Percentiles rank a stretch among this genome's conserved stretches.
Conservation (phyloP, 2,797 vertebrate species). For the Sciaenops ocellatus region DNA sequence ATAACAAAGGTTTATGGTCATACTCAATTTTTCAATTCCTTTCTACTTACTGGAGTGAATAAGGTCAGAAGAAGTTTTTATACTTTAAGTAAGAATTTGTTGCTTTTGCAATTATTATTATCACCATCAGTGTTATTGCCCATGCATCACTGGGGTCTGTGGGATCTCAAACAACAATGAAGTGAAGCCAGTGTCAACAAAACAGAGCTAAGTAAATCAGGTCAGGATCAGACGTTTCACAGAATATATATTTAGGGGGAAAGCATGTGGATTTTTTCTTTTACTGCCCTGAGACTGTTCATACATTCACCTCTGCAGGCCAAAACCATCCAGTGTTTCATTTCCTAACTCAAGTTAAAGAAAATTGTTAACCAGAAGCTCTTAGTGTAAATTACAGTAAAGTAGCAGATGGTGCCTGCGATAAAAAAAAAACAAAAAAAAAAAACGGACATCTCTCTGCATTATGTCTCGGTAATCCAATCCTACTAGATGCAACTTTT, state of each 20-base stretch:
- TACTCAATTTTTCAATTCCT: neutral
- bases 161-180: neutral
- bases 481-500: constrained; percentile 75
- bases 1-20: neutral
- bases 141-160: neutral
- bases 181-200: neutral
- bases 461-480: constrained; percentile 78
- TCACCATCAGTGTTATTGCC: neutral
- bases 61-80: neutral
- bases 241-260: neutral
- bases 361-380: neutral
- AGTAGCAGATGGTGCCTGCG: constrained; percentile 26
- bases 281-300: neutral
- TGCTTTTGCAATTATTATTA: neutral
- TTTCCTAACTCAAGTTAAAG: constrained; percentile 12
- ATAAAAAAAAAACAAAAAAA: constrained; percentile 3
- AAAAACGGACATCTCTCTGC: constrained; percentile 55
- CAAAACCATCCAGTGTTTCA: constrained; percentile 16
- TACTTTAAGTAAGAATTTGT: neutral
- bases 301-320: constrained; percentile 1
- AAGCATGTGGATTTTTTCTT: neutral
- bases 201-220: constrained; percentile 8
- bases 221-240: neutral
- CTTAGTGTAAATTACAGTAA: neutral
- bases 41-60: neutral